Percentiles rank a stretch among this genome's conserved stretches.
phyloP scores from a whole-genome alignment of 2,113 vertebrate species.

The Epinephelus lanceolatus region DNA sequence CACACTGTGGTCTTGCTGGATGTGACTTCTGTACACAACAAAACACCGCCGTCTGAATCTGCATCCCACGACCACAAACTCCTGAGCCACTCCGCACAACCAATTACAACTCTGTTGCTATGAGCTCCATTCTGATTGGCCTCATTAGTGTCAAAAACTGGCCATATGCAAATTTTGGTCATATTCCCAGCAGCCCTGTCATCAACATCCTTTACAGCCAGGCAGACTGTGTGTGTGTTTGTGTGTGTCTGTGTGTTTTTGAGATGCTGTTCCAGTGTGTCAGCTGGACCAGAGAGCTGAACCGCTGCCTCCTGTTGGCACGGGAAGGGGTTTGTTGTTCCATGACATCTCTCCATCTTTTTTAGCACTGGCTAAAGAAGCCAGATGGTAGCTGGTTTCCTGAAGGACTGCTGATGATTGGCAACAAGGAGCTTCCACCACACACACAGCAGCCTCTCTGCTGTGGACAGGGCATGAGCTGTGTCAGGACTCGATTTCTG shows the following conservation, averaged over 20 bases:
- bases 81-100: conserved; percentile 58
- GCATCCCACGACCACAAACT: conserved; percentile 64
- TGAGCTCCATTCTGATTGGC: conserved; percentile 79
- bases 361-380: conserved; percentile 12
- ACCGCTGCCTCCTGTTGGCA: conserved; percentile 28
- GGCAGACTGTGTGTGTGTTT: conserved; percentile 29
- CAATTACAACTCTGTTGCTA: conserved; percentile 83
- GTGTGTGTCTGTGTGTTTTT: conserved; percentile 13
- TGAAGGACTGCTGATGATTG: conserved; percentile 8
- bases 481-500: not conserved
- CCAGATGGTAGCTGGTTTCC: conserved; percentile 13
- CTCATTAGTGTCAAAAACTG: conserved; percentile 81
- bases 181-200: conserved; percentile 68
- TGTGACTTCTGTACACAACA: conserved; percentile 24
- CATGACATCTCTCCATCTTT: conserved; percentile 35
- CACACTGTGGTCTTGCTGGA: conserved; percentile 14
- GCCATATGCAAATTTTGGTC: conserved; percentile 75
- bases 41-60: conserved; percentile 38
- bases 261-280: conserved; percentile 12
- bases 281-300: conserved; percentile 1
- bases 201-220: conserved; percentile 56
- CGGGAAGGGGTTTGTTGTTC: conserved; percentile 34
- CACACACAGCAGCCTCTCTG: not conserved
- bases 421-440: conserved; percentile 4
- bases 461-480: not conserved